A percentile compares a stretch with the other conserved stretches of the same genome.
Conservation (phyloP, 2,888 invertebrate genomes). For the Polylopha cassiicola region DNA sequence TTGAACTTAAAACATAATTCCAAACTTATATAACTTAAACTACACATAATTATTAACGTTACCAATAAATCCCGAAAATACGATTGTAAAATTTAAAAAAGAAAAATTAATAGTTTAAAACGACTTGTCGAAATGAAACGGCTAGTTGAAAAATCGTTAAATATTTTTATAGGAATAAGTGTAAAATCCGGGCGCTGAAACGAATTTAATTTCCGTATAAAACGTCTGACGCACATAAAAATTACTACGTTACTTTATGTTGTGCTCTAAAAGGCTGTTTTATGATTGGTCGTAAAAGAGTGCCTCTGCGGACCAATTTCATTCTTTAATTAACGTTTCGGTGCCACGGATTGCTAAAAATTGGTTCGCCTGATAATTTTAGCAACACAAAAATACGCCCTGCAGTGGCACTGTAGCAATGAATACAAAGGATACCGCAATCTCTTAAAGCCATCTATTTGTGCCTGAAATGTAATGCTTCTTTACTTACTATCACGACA, state of each 20-base stretch:
- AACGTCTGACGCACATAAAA: constrained; percentile 51
- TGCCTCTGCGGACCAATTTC: constrained; percentile 58
- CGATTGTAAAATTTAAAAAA: constrained; percentile 14
- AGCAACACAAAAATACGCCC: neutral
- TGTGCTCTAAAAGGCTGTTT: constrained; percentile 59
- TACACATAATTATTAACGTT: no score
- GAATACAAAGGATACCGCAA: no score
- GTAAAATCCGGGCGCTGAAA: constrained; percentile 44
- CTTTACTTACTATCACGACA: no score
- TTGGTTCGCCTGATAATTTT: constrained; percentile 7
- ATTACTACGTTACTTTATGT: constrained; percentile 56
- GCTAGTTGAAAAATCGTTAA: neutral
- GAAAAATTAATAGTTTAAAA: constrained; percentile 21
- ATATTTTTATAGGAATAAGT: constrained; percentile 10
- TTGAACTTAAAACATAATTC: no score
- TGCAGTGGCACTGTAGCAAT: no score
- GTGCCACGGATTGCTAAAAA: constrained; percentile 40
- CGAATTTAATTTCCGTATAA: constrained; percentile 54
- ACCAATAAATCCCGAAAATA: no score
- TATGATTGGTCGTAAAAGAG: constrained; percentile 68
- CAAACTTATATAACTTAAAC: no score
- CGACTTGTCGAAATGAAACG: constrained; percentile 25
- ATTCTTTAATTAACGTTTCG: constrained; percentile 64
- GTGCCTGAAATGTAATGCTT: no score
- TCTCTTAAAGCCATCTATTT: no score